These are phyloP conservation scores for Silurus asotus DNA, from an alignment of 2,113 vertebrate species.

Conservation along the genomic window DNA sequence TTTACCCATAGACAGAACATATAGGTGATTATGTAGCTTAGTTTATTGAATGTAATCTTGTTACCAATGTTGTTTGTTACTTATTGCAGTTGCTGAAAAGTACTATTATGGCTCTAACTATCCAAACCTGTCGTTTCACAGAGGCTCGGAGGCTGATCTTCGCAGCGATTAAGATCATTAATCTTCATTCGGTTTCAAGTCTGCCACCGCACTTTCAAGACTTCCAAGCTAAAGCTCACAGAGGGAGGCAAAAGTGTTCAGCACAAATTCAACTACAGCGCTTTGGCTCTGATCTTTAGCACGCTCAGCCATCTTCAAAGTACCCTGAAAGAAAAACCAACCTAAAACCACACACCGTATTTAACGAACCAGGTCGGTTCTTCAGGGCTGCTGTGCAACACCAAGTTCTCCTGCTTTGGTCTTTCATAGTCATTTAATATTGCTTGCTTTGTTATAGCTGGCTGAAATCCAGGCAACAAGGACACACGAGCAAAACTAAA, in stretches of 20 bases:
- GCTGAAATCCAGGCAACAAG: constrained; percentile 21
- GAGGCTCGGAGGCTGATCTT: constrained; percentile 18
- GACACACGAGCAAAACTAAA: constrained; percentile 12
- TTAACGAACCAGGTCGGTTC: not conserved
- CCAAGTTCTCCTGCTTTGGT: not conserved
- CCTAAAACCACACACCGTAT: not conserved
- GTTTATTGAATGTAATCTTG: not conserved
- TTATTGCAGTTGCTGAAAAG: not conserved
- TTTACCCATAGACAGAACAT: not conserved
- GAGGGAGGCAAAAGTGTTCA: constrained; percentile 8
- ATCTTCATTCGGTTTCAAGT: constrained; percentile 43
- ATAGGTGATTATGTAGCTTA: not conserved
- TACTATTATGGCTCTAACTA: not conserved
- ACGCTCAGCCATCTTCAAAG: constrained; percentile 27
- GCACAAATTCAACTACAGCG: constrained; percentile 19
- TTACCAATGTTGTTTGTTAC: not conserved
- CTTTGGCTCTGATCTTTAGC: not conserved
- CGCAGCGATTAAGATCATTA: constrained; percentile 37
- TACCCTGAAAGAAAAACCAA: constrained; percentile 2
- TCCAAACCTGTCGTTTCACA: constrained; percentile 10
- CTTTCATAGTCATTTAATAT: not conserved
- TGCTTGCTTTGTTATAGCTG: constrained; percentile 7
- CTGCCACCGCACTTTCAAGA: constrained; percentile 30
- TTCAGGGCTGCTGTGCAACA: not conserved
- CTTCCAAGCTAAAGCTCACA: constrained; percentile 26